Conservation (phyloP, 2,888 invertebrate species). For the Cheilosia vulpina region DNA sequence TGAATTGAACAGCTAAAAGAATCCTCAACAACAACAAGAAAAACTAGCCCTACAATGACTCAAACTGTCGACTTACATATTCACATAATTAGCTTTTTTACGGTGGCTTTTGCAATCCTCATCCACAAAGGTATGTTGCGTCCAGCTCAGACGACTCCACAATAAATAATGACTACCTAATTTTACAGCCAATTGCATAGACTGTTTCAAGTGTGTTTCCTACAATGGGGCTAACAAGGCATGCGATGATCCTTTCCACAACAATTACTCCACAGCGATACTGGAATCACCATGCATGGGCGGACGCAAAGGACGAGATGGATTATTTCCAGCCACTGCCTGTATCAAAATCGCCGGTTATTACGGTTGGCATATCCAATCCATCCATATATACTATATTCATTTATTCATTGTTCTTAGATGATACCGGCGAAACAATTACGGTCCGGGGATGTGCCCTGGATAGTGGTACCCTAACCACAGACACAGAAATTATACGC, state of each 20-base stretch:
- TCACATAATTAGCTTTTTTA: slow-evolving; percentile 76
- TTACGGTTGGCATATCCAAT: slow-evolving; percentile 87
- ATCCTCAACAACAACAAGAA: slow-evolving; percentile 32
- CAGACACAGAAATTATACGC: slow-evolving; percentile 97
- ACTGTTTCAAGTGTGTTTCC: slow-evolving; percentile 98
- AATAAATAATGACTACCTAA: slow-evolving; percentile 6
- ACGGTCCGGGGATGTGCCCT: slow-evolving; percentile 97
- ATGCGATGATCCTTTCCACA: slow-evolving; percentile 98
- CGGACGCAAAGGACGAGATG: slow-evolving; percentile 95
- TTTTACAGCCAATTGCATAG: slow-evolving; percentile 87
- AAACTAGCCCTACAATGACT: slow-evolving; percentile 72
- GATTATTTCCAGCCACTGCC: slow-evolving; percentile 97
- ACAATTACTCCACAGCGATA: slow-evolving; percentile 93
- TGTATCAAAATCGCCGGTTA: slow-evolving; percentile 97
- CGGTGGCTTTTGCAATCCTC: slow-evolving; percentile 74
- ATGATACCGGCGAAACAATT: slow-evolving; percentile 91
- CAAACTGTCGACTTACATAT: slow-evolving; percentile 76
- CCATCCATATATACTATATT: slow-evolving; percentile 73
- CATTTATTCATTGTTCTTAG: slow-evolving; percentile 83
- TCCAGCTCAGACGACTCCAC: slow-evolving; percentile 13
- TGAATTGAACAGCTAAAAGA: slow-evolving; percentile 37
- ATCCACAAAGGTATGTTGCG: slow-evolving; percentile 73
- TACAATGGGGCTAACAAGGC: slow-evolving; percentile 92
- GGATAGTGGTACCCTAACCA: slow-evolving; percentile 97
- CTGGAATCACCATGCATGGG: slow-evolving; percentile 97